Evolutionary conservation across 2,113 vertebrate genomes (phyloP).

Genomic region (Empidonax traillii): DNA sequence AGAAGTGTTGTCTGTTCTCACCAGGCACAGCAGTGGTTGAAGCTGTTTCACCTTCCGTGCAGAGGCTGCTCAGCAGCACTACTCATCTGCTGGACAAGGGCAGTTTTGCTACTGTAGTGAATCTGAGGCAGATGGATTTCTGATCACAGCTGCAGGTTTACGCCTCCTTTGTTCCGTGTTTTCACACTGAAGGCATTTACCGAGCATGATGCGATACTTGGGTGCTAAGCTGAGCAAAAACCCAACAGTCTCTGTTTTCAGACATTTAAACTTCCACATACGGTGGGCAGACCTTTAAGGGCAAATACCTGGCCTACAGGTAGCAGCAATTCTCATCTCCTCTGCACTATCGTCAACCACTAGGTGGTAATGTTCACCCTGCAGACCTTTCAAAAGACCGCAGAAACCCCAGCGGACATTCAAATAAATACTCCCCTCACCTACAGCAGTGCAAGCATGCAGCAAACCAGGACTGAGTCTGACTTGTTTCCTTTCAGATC

Average conservation of each 20-base stretch:
- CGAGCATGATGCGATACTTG: fast-evolving
- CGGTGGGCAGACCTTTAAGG: not conserved
- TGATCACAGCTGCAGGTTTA: not conserved
- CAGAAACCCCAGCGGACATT: not conserved
- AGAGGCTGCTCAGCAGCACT: not conserved
- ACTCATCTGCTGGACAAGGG: not conserved
- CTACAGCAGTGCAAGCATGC: not conserved
- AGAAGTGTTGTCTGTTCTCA: not conserved
- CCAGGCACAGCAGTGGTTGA: not conserved
- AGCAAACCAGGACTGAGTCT: not conserved
- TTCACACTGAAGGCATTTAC: not conserved
- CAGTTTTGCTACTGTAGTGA: not conserved
- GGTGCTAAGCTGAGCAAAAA: not conserved
- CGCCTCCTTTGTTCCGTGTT: not conserved
- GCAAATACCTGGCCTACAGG: not conserved
- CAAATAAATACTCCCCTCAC: not conserved
- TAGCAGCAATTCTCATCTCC: not conserved
- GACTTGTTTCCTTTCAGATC: not conserved
- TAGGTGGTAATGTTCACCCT: slow-evolving; percentile 56
- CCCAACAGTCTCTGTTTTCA: not conserved
- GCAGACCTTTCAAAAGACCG: not conserved
- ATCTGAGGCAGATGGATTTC: not conserved
- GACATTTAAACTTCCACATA: not conserved
- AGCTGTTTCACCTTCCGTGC: not conserved
- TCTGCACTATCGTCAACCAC: not conserved